Evolutionary conservation across 23 tunicate genomes (phyloP), one percentile per base, ranked within the genome.

Genomic region (Halocynthia aurantium): DNA sequence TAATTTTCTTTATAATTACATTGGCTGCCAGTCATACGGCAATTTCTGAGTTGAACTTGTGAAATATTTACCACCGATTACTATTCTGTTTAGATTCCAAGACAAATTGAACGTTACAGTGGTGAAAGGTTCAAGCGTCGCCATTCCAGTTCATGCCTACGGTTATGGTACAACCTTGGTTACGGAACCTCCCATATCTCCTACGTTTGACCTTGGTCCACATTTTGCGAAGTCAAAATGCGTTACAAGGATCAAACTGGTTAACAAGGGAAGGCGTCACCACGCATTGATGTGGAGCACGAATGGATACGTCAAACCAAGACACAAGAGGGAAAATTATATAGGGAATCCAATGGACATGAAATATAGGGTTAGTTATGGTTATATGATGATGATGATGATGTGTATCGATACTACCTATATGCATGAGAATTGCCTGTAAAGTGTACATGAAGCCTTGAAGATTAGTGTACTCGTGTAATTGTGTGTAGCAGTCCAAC

Each of bases 241-340:
- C 62, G 70, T 78, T 13, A 77, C 86, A 51, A 85, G 78, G 31
- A 84, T 94, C 66, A 94, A 81, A 57, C 86, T 94, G 55, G 88
- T 78, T 62, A 94, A 94, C 84, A 52, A 57, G 10, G 99, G 99
- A 13, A 73, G 99, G 22, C 76, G 99, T 8, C 91, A 84, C 62
- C 99, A 94, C 53, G 81, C 89, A 6, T 71, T 94, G 57, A 84
- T 83, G 8, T 94, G 99, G 99, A 61, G 91, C 81, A 84, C 88
- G 22, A 90, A 88, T 8, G 88, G 94, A 13, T 88, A 78, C 52
- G 72, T 65, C 19, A 93, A 86, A 76, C 87, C 84, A 6, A 82
- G 72, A 51, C 56, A 63, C 8, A 53, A 55, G 52, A 67, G 88
- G 51, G 69, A 68, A 50, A 22, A 8, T 18, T 17, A 17, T n/a